Evolutionary conservation across 1,140 invertebrate genomes (phyloP).

Genomic region (Caenorhabditis remanei): DNA sequence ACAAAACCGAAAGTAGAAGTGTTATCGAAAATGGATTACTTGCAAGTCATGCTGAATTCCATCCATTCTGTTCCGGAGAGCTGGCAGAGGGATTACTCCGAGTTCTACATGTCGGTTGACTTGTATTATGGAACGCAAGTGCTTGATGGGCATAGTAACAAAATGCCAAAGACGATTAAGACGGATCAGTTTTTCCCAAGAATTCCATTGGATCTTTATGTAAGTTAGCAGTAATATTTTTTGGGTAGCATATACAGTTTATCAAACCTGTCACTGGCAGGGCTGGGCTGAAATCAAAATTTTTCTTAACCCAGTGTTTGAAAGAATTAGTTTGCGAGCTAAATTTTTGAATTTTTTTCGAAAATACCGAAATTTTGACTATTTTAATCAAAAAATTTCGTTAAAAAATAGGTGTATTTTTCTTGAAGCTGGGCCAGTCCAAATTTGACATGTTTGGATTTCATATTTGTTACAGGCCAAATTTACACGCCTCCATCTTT

Average conservation of each 20-base stretch:
- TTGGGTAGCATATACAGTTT: too few species aligned
- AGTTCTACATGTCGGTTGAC: slow-evolving; percentile 67
- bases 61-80: slow-evolving; percentile 69
- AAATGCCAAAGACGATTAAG: slow-evolving; percentile 52
- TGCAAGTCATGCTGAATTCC: slow-evolving; percentile 67
- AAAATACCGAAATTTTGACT: too few species aligned
- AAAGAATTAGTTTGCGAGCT: too few species aligned
- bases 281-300: too few species aligned
- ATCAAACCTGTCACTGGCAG: too few species aligned
- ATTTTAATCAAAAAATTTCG: too few species aligned
- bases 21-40: slow-evolving; percentile 39
- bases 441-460: too few species aligned
- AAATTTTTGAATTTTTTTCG: too few species aligned
- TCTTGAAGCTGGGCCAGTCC: too few species aligned
- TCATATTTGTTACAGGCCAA: slow-evolving; percentile 67
- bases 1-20: slow-evolving; percentile 57
- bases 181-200: slow-evolving; percentile 64
- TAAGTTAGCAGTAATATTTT: slow-evolving; percentile 1
- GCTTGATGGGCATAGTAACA: slow-evolving; percentile 46
- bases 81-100: slow-evolving; percentile 62
- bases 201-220: slow-evolving; percentile 61
- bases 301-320: too few species aligned
- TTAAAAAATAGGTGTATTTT: too few species aligned
- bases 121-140: slow-evolving; percentile 65
- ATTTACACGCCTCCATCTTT: slow-evolving; percentile 1